Evolutionary conservation across 2,797 vertebrate genomes (phyloP), one percentile per base, ranked within the genome.

Genomic region (Mormyrops boulengeri): DNA sequence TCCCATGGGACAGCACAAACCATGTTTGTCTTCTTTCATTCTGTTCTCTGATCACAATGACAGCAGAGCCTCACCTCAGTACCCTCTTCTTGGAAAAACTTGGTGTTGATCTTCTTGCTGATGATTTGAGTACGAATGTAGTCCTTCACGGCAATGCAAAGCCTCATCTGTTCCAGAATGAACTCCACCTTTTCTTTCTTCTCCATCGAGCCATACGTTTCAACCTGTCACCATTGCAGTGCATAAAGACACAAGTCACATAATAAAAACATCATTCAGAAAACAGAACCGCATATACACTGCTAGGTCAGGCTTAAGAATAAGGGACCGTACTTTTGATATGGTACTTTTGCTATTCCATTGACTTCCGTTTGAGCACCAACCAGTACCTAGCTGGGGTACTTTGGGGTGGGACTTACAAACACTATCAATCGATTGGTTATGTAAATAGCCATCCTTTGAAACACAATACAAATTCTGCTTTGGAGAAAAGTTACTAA

Each of bases 81-180:
- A 88, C 98, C 98, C 85, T 99, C 98, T 91, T 99, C 99, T 92
- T 98, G 96, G 93, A 99, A 99, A 94, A 99, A 99, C 90, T 99
- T 99, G 90, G 98, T 99, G 93, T 98, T 99, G 82, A 99, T 99
- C 95, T 99, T 99, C 96, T 99, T 99, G 96, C 99, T 99, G 94
- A 99, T 99, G 94, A 99, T 99, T 92, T 99, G 98, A 73, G 98
- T 99, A 30, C 98, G 97, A 92, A 99, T 98, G 91, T 99, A 99
- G 94, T 99, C 98, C 92, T 99, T 99, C 60, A 99, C 98, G n/a
- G 99, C 99, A 47, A 99, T 94, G 93, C 98, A 99, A 91, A 99
- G 97, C 92, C 99, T 97, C 99, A 99, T 99, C 93, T 99, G 99
- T 92, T 99, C 99, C 95, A 99, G 93, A 92, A 99, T 99, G 91